These are phyloP conservation scores for Pollenia amentaria DNA, from an alignment of 2,888 invertebrate genomes.

Conservation along the genomic window DNA sequence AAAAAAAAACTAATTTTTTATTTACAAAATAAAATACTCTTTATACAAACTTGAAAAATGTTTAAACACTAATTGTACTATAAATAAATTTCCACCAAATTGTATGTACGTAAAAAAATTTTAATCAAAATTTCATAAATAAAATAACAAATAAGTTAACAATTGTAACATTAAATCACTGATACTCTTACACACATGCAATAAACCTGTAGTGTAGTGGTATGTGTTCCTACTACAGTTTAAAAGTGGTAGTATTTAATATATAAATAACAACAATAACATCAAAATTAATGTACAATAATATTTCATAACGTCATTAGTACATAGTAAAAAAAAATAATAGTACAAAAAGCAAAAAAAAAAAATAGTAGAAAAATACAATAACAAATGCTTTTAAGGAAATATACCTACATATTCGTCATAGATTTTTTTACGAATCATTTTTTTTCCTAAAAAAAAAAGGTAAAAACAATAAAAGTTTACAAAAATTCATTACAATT, in stretches of 20 bases:
- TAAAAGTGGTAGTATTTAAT: neutral
- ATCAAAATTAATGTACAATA: conserved; percentile 20
- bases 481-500: conserved; percentile 39
- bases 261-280: neutral
- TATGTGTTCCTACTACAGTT: neutral
- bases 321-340: conserved; percentile 3
- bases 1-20: neutral
- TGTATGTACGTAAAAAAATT: conserved; percentile 34
- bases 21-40: neutral
- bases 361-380: neutral
- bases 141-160: conserved; percentile 8
- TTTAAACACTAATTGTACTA: conserved; percentile 13
- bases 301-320: conserved; percentile 60
- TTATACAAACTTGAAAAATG: conserved; percentile 35
- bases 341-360: neutral
- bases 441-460: conserved; percentile 4
- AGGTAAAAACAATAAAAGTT: neutral
- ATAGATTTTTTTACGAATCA: conserved; percentile 39
- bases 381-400: conserved; percentile 51
- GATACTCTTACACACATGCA: neutral
- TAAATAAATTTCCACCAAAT: conserved; percentile 36
- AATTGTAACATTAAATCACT: conserved; percentile 40
- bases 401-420: conserved; percentile 55
- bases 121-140: neutral
- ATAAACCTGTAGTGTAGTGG: neutral